Conservation (phyloP, 2,113 vertebrate species). For the Caranx ignobilis region DNA sequence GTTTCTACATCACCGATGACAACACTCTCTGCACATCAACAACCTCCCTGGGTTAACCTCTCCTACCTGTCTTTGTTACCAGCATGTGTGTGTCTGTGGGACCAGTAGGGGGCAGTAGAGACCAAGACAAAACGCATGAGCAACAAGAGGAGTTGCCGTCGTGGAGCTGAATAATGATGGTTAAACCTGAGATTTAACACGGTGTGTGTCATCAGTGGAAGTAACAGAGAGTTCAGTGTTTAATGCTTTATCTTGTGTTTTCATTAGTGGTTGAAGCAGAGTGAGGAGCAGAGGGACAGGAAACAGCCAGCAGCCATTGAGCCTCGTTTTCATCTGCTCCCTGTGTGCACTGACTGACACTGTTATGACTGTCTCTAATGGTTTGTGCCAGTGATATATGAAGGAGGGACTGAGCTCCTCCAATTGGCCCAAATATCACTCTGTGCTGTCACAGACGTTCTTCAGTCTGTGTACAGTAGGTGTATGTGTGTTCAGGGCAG, state of each 20-base stretch:
- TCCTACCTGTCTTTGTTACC: background rate
- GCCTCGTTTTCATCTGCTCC: conserved; percentile 35
- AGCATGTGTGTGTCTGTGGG: background rate
- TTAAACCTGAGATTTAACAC: conserved; percentile 10
- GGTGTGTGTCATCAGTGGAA: background rate
- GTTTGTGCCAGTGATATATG: conserved; percentile 51
- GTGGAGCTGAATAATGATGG: conserved; percentile 8
- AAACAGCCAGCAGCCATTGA: conserved; percentile 21
- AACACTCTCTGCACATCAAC: background rate
- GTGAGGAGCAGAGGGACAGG: background rate
- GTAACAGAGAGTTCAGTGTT: conserved; percentile 8
- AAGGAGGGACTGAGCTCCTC: conserved; percentile 46
- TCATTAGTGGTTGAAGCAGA: background rate
- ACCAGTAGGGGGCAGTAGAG: conserved; percentile 77
- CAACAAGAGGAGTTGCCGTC: background rate
- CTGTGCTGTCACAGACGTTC: conserved; percentile 54
- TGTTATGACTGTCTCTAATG: conserved; percentile 59
- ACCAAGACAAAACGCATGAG: conserved; percentile 48
- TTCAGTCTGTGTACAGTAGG: background rate
- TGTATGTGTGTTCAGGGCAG: conserved; percentile 16
- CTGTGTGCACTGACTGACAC: conserved; percentile 52
- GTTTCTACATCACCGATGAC: background rate
- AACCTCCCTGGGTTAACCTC: background rate
- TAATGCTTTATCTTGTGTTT: background rate
- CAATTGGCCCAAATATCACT: conserved; percentile 45